A percentile compares a stretch with the other conserved stretches of the same genome.
Conservation (phyloP, 2,888 invertebrate genomes). For the Netelia fuscicornis region DNA sequence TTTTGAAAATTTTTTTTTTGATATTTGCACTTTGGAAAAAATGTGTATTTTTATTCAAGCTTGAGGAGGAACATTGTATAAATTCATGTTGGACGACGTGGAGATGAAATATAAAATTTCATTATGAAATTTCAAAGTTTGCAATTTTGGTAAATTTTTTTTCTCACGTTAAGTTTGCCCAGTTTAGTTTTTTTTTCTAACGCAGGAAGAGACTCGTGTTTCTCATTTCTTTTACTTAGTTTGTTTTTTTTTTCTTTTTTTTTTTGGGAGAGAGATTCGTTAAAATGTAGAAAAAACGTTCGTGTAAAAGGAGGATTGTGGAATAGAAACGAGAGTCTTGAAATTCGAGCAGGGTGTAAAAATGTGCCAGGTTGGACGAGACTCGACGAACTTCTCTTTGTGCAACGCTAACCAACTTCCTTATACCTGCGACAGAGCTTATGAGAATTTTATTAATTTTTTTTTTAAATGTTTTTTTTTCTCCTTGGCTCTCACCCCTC, state of each 20-base stretch:
- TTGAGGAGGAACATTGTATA: too few species aligned
- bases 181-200: slow-evolving; percentile 17
- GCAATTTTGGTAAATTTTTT: slow-evolving; percentile 25
- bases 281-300: slow-evolving; percentile 22
- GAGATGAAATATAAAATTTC: not conserved
- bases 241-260: too few species aligned
- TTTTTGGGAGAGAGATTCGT: not conserved
- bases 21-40: too few species aligned
- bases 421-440: slow-evolving; percentile 70
- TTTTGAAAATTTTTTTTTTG: not conserved
- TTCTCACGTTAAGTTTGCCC: slow-evolving; percentile 9
- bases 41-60: too few species aligned
- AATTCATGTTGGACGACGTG: not conserved
- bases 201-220: not conserved
- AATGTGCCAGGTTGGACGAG: slow-evolving; percentile 37
- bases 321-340: slow-evolving; percentile 16
- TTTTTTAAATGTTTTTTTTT: slow-evolving; percentile 75
- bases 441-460: slow-evolving; percentile 81
- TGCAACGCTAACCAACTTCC: slow-evolving; percentile 70
- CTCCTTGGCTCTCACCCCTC: slow-evolving; percentile 51
- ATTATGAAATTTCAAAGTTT: slow-evolving; percentile 39
- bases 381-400: slow-evolving; percentile 73
- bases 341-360: slow-evolving; percentile 38
- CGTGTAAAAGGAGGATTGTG: not conserved
- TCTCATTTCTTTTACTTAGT: too few species aligned